A percentile compares a stretch with the other conserved stretches of the same genome.
phyloP scores from a whole-genome alignment of 2,888 invertebrate species.

The Epistrophella euchroma region DNA sequence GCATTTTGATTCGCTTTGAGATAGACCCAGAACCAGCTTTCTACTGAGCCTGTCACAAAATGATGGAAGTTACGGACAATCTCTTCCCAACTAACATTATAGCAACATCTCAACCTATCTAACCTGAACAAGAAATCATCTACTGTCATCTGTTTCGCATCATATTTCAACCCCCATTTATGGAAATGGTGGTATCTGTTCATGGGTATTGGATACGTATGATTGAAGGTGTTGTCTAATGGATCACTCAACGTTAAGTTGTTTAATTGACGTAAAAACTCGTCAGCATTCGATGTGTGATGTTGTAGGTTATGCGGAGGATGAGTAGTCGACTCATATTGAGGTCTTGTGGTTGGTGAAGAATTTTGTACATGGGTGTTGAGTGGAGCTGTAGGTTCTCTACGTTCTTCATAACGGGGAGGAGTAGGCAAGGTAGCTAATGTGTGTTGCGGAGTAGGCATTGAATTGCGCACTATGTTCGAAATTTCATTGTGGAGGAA shows the following conservation, averaged over 20 bases:
- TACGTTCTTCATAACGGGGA: too few species aligned
- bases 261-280: not conserved
- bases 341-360: too few species aligned
- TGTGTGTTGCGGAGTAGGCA: too few species aligned
- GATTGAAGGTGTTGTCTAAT: not conserved
- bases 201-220: rapidly evolving
- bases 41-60: not conserved
- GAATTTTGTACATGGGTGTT: too few species aligned
- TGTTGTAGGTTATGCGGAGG: too few species aligned
- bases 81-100: not conserved
- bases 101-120: not conserved
- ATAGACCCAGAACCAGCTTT: not conserved
- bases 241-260: not conserved
- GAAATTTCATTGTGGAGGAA: too few species aligned
- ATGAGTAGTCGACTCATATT: too few species aligned
- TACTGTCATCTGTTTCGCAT: not conserved
- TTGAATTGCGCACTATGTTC: too few species aligned
- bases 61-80: not conserved
- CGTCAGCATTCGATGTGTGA: too few species aligned
- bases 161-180: not conserved
- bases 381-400: too few species aligned
- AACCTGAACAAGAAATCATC: not conserved
- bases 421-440: too few species aligned
- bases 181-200: too few species aligned
- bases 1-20: not conserved